A percentile compares a stretch with the other conserved stretches of the same genome.
Evolutionary conservation across 2,797 vertebrate species (phyloP).

Genomic region (Strix occidentalis): DNA sequence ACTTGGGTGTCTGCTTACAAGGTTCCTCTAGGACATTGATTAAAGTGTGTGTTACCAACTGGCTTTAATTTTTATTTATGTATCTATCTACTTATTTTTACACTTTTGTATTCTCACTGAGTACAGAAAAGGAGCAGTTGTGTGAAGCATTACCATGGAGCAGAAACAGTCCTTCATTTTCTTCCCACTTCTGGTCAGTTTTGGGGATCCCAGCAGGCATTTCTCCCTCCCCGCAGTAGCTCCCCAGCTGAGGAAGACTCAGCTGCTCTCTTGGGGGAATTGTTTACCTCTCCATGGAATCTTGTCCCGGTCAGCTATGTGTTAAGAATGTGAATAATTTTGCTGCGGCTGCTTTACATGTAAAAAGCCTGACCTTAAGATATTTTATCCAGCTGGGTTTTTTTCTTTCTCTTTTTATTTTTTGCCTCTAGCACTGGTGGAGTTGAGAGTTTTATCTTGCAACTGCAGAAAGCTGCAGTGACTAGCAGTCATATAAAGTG

Average conservation of each 20-base stretch:
- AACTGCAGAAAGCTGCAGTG: background rate
- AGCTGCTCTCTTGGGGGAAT: constrained; percentile 63
- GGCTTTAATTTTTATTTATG: background rate
- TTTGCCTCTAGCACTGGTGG: constrained; percentile 2
- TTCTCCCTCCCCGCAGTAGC: background rate
- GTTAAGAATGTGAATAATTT: constrained; percentile 72
- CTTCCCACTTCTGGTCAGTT: background rate
- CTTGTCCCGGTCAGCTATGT: constrained; percentile 63
- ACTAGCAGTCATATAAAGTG: background rate
- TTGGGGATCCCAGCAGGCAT: background rate
- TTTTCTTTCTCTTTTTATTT: background rate
- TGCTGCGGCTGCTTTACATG: constrained; percentile 61
- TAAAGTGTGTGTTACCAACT: background rate
- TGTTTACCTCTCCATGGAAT: constrained; percentile 64
- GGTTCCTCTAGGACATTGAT: background rate
- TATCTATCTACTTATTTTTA: background rate
- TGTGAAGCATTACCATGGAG: background rate
- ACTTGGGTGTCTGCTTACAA: background rate
- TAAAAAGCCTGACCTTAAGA: constrained; percentile 63
- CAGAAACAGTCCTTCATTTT: background rate
- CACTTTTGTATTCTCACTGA: background rate
- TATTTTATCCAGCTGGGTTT: constrained; percentile 34
- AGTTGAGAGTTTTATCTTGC: constrained; percentile 20
- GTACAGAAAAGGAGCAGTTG: background rate
- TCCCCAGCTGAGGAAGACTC: constrained; percentile 22